A percentile compares a stretch with the other conserved stretches of the same genome.
These are phyloP conservation scores for Rhincodon typus DNA, from an alignment of 2,797 vertebrate genomes.

Conservation along the genomic window DNA sequence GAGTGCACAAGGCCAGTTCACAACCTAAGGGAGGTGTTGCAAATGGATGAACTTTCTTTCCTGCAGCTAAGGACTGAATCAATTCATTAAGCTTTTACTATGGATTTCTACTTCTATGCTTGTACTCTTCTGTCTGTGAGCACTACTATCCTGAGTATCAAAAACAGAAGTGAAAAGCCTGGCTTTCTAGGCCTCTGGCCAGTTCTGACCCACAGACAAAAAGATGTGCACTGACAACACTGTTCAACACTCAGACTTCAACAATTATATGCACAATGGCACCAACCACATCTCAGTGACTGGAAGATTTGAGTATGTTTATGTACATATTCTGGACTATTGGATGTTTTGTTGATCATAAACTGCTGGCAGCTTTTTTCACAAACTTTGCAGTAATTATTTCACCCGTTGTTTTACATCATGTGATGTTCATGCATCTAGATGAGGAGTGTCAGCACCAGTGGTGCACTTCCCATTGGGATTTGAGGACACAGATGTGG, in stretches of 20 bases:
- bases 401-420: not conserved
- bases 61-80: not conserved
- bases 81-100: not conserved
- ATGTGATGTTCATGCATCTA: not conserved
- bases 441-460: not conserved
- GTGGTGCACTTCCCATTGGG: not conserved
- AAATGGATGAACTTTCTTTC: not conserved
- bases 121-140: too few species aligned
- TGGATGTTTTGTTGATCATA: not conserved
- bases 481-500: not conserved
- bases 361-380: not conserved
- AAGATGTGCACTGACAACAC: not conserved
- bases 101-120: not conserved
- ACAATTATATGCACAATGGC: not conserved
- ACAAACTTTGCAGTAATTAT: not conserved
- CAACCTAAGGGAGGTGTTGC: too few species aligned
- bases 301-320: not conserved
- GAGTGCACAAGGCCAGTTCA: not conserved
- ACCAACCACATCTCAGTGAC: not conserved
- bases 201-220: not conserved
- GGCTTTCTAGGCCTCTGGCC: not conserved
- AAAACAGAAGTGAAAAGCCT: too few species aligned
- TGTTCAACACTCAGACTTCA: not conserved
- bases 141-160: too few species aligned
- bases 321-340: too few species aligned